phyloP scores from a whole-genome alignment of 1,140 invertebrate species.

The Coelopa frigida region DNA sequence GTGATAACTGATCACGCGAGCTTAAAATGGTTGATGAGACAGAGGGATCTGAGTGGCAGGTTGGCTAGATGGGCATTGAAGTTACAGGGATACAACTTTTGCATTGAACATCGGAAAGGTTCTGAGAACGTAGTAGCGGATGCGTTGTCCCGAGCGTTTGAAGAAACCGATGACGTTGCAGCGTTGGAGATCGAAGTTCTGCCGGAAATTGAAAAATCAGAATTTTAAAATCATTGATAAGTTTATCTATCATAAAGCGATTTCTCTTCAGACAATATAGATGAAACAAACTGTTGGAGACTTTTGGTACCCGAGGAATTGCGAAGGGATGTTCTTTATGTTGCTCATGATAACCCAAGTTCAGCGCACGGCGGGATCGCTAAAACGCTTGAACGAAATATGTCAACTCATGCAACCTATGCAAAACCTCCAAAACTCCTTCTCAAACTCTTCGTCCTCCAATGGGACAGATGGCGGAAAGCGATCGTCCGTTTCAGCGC shows the following conservation, averaged over 20 bases:
- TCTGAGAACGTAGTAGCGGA: conserved; percentile 33
- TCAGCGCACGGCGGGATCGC: no score
- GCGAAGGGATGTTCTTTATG: no score
- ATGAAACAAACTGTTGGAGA: no score
- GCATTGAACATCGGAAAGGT: conserved; percentile 42
- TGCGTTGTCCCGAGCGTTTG: conserved; percentile 23
- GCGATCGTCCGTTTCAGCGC: no score
- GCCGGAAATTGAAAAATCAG: background rate
- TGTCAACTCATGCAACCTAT: no score
- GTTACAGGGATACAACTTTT: conserved; percentile 21
- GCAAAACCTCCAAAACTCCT: no score
- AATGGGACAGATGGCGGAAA: no score
- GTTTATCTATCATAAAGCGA: background rate
- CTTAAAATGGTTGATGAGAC: conserved; percentile 21
- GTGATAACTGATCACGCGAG: conserved; percentile 35
- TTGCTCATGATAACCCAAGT: no score
- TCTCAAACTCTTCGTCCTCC: no score
- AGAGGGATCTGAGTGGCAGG: conserved; percentile 24
- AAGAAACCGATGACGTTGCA: background rate
- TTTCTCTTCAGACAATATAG: background rate
- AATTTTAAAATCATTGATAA: background rate
- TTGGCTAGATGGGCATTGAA: conserved; percentile 33
- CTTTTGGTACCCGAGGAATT: no score
- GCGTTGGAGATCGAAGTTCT: background rate
- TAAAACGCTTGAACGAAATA: no score